Percentiles rank a stretch among this genome's conserved stretches.
Evolutionary conservation across 1,140 invertebrate species (phyloP).

Genomic region (Atta cephalotes): DNA sequence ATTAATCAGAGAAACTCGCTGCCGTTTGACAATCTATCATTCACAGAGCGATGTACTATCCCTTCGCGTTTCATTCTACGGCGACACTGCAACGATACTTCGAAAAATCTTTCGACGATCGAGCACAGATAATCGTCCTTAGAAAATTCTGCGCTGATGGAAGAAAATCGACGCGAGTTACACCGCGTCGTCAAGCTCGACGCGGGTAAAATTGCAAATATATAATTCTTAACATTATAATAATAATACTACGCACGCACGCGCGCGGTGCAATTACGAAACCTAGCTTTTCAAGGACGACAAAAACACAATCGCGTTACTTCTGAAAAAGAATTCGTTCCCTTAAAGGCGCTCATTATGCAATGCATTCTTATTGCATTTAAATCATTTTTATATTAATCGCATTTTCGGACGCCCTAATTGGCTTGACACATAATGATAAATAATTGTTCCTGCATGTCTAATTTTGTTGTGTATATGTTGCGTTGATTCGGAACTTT

Average conservation of each 20-base stretch:
- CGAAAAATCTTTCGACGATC: conserved; percentile 8
- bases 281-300: conserved; percentile 23
- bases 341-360: conserved; percentile 25
- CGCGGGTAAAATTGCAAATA: conserved; percentile 57
- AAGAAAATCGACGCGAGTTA: conserved; percentile 40
- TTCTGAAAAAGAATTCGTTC: conserved; percentile 11
- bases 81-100: not conserved
- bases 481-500: conserved; percentile 30
- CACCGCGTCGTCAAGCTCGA: conserved; percentile 22
- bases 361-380: not conserved
- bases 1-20: conserved; percentile 42
- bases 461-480: conserved; percentile 29
- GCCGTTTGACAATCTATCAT: conserved; percentile 25
- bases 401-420: conserved; percentile 1
- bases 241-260: conserved; percentile 43
- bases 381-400: not conserved
- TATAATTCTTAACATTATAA: conserved; percentile 42
- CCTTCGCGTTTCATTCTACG: not conserved
- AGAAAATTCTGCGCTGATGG: conserved; percentile 27
- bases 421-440: not conserved
- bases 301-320: conserved; percentile 38
- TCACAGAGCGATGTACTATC: conserved; percentile 6
- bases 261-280: conserved; percentile 4
- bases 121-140: conserved; percentile 17
- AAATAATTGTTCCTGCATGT: conserved; percentile 24